Conservation (phyloP, 2,888 invertebrate genomes). For the Spatulosminthurus flaviceps region DNA sequence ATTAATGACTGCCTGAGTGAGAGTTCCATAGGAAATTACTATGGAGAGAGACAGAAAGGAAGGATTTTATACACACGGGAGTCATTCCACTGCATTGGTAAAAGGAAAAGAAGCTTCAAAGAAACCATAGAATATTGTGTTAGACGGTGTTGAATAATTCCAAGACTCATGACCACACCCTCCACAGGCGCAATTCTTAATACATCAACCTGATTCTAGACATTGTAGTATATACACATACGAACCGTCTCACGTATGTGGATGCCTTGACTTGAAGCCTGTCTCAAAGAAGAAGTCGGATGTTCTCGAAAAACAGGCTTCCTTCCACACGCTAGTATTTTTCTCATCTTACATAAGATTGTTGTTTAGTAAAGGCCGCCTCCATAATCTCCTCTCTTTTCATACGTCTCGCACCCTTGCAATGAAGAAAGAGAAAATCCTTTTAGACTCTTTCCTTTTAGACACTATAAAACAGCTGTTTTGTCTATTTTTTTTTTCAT, state of each 20-base stretch:
- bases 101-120: conserved; percentile 13
- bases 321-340: conserved; percentile 23
- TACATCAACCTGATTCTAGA: conserved; percentile 23
- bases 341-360: conserved; percentile 12
- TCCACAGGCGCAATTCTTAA: conserved; percentile 3
- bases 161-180: conserved; percentile 41
- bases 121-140: conserved; percentile 10
- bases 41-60: neutral
- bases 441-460: too few relatives aligned
- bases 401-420: neutral
- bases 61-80: conserved; percentile 6
- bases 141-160: conserved; percentile 46
- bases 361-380: conserved; percentile 18
- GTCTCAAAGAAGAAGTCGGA: conserved; percentile 25
- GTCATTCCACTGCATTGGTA: neutral
- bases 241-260: neutral
- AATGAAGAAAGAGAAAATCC: neutral
- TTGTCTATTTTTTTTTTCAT: too few relatives aligned
- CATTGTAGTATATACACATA: neutral
- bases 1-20: too few relatives aligned
- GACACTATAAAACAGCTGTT: too few relatives aligned
- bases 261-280: too few relatives aligned
- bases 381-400: neutral
- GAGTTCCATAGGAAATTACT: too few relatives aligned
- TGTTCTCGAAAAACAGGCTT: conserved; percentile 25